Conservation (phyloP, 2,797 vertebrate species). For the Cetoscarus ocellatus region DNA sequence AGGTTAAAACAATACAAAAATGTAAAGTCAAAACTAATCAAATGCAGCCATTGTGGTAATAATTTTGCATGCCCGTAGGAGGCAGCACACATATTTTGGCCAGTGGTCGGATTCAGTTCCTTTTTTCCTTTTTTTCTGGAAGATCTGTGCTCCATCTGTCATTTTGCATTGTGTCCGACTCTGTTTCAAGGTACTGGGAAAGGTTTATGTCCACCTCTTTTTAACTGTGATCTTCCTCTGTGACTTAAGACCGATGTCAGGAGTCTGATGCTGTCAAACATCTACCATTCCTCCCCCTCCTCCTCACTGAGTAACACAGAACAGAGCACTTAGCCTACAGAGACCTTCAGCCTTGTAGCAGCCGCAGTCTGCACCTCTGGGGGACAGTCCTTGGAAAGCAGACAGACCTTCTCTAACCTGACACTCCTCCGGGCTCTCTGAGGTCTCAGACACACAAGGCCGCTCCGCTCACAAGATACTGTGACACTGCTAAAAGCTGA, state of each 20-base stretch:
- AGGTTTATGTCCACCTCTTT: background rate
- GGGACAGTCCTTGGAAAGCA: slow-evolving; percentile 55
- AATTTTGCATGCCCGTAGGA: too few relatives aligned
- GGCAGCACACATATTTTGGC: too few relatives aligned
- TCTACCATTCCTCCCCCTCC: slow-evolving; percentile 27
- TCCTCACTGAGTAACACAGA: slow-evolving; percentile 43
- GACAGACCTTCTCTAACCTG: slow-evolving; percentile 50
- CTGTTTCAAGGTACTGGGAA: slow-evolving; percentile 16
- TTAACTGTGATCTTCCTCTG: slow-evolving; percentile 25
- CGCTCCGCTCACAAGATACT: slow-evolving; percentile 37
- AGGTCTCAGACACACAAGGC: slow-evolving; percentile 46
- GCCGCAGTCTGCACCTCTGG: slow-evolving; percentile 49
- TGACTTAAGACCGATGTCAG: slow-evolving; percentile 44
- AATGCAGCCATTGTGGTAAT: too few relatives aligned
- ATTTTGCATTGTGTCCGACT: slow-evolving; percentile 16
- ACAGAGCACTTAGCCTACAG: slow-evolving; percentile 62
- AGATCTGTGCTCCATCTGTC: background rate
- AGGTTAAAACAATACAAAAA: too few relatives aligned
- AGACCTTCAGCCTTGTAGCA: slow-evolving; percentile 43
- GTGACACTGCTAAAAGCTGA: slow-evolving; percentile 71
- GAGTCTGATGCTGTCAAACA: slow-evolving; percentile 50
- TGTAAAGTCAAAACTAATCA: too few relatives aligned
- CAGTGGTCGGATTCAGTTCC: too few relatives aligned
- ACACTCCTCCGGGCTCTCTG: slow-evolving; percentile 33
- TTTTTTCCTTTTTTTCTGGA: too few relatives aligned